phyloP scores from a whole-genome alignment of 2,113 vertebrate species.

The Pseudopodoces humilis region DNA sequence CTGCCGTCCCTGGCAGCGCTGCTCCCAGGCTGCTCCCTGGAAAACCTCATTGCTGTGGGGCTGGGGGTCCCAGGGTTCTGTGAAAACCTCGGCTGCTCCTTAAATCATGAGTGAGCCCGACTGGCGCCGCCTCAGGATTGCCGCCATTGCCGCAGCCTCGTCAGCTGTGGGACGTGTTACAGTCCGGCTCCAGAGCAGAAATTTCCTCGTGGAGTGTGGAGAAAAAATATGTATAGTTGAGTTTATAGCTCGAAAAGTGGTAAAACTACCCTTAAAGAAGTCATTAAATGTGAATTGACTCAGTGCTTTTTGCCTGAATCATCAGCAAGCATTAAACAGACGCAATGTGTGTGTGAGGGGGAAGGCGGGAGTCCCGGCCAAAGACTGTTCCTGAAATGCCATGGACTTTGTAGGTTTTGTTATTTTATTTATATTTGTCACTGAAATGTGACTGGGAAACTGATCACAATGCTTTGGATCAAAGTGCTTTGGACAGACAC shows the following conservation, averaged over 20 bases:
- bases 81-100: background rate
- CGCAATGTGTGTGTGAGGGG: rapidly evolving
- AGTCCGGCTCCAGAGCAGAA: rapidly evolving
- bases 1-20: background rate
- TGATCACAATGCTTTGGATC: background rate
- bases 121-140: background rate
- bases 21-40: background rate
- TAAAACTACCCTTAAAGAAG: background rate
- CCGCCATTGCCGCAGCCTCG: rapidly evolving
- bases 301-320: background rate
- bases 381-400: background rate
- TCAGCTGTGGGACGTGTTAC: background rate
- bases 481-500: background rate
- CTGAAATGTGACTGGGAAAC: background rate
- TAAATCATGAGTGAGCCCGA: background rate
- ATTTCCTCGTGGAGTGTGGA: background rate
- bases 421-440: background rate
- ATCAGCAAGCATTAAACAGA: background rate
- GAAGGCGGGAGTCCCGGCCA: background rate
- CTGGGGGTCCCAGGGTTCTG: background rate
- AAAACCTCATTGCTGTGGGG: background rate
- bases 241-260: background rate
- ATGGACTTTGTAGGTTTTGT: background rate
- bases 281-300: background rate
- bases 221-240: background rate